These are phyloP conservation scores for Mystacornis crossleyi DNA, from an alignment of 2,113 vertebrate genomes.

Conservation along the genomic window DNA sequence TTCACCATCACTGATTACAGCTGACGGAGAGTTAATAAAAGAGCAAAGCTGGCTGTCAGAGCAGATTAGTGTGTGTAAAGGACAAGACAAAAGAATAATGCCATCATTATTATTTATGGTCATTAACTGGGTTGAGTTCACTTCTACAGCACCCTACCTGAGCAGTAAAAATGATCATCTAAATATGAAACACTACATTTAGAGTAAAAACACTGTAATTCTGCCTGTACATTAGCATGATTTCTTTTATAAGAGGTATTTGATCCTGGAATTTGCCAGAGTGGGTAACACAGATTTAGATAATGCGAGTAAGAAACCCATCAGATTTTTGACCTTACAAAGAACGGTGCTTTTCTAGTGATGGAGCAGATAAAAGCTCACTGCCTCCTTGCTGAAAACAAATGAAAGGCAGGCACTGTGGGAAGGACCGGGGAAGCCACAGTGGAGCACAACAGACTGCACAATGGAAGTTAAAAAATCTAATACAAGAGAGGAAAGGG, in stretches of 20 bases:
- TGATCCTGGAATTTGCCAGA: neutral
- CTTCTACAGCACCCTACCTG: slow-evolving; percentile 76
- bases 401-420: neutral
- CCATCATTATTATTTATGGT: slow-evolving; percentile 86
- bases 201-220: neutral
- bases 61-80: slow-evolving; percentile 86
- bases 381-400: neutral
- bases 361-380: neutral
- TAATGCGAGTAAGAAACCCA: neutral
- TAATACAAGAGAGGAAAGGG: neutral
- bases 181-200: slow-evolving; percentile 51
- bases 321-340: neutral
- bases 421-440: neutral
- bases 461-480: neutral
- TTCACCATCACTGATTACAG: slow-evolving; percentile 90
- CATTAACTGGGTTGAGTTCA: slow-evolving; percentile 86
- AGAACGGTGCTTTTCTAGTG: neutral
- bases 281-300: neutral
- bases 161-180: slow-evolving; percentile 67
- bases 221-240: neutral
- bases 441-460: neutral
- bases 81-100: slow-evolving; percentile 89
- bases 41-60: slow-evolving; percentile 94
- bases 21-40: slow-evolving; percentile 93
- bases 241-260: neutral